Evolutionary conservation across 1,140 invertebrate species (phyloP).

Genomic region (Chionoecetes opilio): DNA sequence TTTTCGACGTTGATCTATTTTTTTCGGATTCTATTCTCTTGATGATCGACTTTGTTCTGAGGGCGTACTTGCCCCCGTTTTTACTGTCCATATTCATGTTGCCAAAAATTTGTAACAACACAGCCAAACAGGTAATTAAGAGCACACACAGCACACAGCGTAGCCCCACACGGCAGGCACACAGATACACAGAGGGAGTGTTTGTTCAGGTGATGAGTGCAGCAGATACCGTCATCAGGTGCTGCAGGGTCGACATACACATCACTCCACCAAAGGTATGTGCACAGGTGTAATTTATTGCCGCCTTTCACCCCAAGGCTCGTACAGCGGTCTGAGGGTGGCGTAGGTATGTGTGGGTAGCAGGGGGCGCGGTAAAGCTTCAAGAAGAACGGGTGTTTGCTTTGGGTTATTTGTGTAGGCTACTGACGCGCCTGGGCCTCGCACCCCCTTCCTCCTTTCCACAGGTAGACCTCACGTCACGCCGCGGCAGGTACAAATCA

Average conservation of each 20-base stretch:
- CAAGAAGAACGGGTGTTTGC: constrained; percentile 63
- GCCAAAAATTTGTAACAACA: background rate
- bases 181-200: background rate
- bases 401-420: constrained; percentile 71
- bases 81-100: constrained; percentile 68
- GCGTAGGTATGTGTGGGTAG: background rate
- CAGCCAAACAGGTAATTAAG: background rate
- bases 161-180: background rate
- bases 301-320: background rate
- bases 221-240: background rate
- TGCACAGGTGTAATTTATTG: background rate
- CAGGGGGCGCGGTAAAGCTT: background rate
- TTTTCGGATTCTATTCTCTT: constrained; percentile 85
- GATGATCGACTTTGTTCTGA: constrained; percentile 85
- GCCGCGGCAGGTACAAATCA: constrained; percentile 65
- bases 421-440: constrained; percentile 53
- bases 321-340: background rate
- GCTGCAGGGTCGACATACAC: background rate
- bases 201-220: background rate
- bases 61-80: constrained; percentile 85
- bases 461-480: background rate
- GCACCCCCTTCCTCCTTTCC: constrained; percentile 44
- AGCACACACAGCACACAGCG: background rate
- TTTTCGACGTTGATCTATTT: constrained; percentile 82
- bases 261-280: background rate